Base-by-base conservation (phyloP, 2,113 vertebrate genomes). In the Holacanthus passer region DNA sequence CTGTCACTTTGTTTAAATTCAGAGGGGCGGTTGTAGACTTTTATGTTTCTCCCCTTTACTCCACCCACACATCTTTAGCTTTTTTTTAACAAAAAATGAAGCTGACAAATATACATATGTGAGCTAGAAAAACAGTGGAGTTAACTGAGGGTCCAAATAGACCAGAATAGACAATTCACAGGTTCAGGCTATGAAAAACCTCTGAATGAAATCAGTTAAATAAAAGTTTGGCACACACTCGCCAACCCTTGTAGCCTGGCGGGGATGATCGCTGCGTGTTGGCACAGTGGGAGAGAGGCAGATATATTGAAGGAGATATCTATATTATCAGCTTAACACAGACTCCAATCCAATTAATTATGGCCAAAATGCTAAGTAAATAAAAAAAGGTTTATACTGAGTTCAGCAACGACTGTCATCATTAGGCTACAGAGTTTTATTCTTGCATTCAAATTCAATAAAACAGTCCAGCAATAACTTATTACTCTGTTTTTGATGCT, bases 1-100 rank as follows among this genome's bases (percentile, higher is more conserved):
- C 81, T 69, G 74, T 70, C 75, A 70, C 35, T 55, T 65, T 84
- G 60, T 78, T 79, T 77, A 19, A 68, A 76, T 45, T 63, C 22
- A n/a, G 58, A 50, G n/a, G n/a, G 17, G 27, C 11, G 29, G 37
- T 31, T 59, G 53, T 50, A 48, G n/a, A 20, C 24, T 62, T 67
- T 50, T 53, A 50, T 47, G n/a, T 27, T 45, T 41, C 37, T 48
- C 50, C 37, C 31, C 24, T 58, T 47, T 55, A 27, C 24, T 48
- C 52, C 47, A 7, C 14, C 50, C 62, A 27, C 53, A 47, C 29
- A 52, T 68, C 19, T 55, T 29, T 4, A 6, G 16, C 24, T 32
- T 29, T 24, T 56, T 37, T 29, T 3, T 2, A 5, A n/a, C 6
- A 10, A 29, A 50, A 27, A 7, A 64, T 41, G 7, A 16, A 59